These are phyloP conservation scores for Megalopta genalis DNA, from an alignment of 1,140 invertebrate genomes.

Conservation along the genomic window DNA sequence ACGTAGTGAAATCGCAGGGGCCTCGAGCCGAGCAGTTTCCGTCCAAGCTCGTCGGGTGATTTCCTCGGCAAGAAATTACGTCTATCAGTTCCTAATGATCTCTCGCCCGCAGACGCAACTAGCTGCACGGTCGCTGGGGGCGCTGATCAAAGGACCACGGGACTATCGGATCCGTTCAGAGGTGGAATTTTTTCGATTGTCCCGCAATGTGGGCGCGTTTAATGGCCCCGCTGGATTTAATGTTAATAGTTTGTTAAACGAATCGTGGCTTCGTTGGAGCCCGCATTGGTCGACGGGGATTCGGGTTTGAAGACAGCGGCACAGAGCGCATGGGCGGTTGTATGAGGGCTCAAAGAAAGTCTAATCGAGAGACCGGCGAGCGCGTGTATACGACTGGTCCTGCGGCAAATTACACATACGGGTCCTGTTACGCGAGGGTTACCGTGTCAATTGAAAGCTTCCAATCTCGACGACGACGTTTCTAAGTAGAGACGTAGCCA, in stretches of 20 bases:
- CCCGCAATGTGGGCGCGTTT: conserved; percentile 45
- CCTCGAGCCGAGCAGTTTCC: neutral
- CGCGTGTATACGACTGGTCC: conserved; percentile 39
- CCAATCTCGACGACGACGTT: conserved; percentile 36
- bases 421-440: conserved; percentile 48
- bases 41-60: no score
- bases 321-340: conserved; percentile 20
- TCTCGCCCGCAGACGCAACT: no score
- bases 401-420: conserved; percentile 61
- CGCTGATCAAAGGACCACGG: neutral
- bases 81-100: no score
- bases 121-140: no score
- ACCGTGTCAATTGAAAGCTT: conserved; percentile 13
- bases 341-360: conserved; percentile 74
- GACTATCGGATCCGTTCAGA: neutral
- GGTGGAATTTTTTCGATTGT: conserved; percentile 15
- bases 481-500: neutral
- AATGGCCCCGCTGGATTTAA: conserved; percentile 32
- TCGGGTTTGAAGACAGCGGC: conserved; percentile 17
- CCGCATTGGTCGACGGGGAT: conserved; percentile 52
- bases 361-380: conserved; percentile 67
- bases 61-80: no score
- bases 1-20: no score
- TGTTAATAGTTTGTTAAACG: conserved; percentile 59
- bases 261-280: conserved; percentile 36